phyloP scores from a whole-genome alignment of 37 sponge, comb jelly and placozoan species.

The Hormiphora californensis region DNA sequence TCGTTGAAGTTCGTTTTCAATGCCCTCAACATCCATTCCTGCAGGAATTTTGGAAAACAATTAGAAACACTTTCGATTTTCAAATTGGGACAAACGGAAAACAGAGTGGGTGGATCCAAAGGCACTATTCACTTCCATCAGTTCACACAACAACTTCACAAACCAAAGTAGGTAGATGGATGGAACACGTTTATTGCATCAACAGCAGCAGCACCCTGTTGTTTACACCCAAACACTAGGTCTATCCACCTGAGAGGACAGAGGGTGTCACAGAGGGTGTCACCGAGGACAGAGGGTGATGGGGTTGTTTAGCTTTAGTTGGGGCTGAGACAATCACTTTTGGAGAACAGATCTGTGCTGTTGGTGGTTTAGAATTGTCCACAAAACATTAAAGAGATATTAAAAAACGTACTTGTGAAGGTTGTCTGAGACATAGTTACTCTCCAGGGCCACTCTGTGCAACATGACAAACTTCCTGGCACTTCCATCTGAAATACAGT shows the following conservation, averaged over 20 bases:
- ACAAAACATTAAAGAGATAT: no score
- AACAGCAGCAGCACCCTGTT: conserved; percentile 80
- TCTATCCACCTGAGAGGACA: no score
- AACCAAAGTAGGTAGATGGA: conserved; percentile 65
- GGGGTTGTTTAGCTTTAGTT: no score
- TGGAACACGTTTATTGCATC: conserved; percentile 97
- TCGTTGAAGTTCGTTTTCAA: conserved; percentile 65
- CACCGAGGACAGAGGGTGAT: no score
- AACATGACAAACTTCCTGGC: not conserved
- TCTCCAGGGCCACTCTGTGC: conserved; percentile 81
- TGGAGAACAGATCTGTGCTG: no score
- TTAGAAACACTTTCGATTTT: not conserved
- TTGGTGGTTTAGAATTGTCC: no score
- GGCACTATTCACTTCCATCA: not conserved
- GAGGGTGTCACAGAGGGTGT: no score
- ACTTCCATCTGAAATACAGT: no score
- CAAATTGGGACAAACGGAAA: not conserved
- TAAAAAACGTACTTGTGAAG: no score
- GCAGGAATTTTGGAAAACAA: no score
- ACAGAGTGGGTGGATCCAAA: not conserved
- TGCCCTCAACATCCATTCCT: conserved; percentile 70
- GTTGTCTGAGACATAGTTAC: conserved; percentile 81
- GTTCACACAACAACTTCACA: not conserved
- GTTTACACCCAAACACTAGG: conserved; percentile 94
- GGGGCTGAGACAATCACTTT: no score